Evolutionary conservation across 2,888 invertebrate genomes (phyloP), one percentile per base, ranked within the genome.

Genomic region (Sesia bembeciformis): DNA sequence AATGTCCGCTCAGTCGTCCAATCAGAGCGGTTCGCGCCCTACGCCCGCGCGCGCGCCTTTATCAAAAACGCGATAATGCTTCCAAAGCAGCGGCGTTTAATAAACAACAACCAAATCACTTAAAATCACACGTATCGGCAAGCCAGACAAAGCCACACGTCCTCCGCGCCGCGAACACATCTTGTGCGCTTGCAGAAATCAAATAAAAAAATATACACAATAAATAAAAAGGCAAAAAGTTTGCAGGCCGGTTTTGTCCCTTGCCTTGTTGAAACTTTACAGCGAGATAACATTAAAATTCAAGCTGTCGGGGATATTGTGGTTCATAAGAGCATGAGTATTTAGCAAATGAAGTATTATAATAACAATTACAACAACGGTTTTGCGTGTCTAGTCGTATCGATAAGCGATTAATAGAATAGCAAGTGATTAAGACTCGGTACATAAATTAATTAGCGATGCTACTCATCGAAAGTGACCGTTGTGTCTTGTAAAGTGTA

Each of bases 1-100:
- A 60, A 59, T 65, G 63, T 60, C 58, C 57, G 61, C 57, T 68
- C 66, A 72, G 75, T 72, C 67, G 69, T 66, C 86, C 84, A 87
- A 87, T 87, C 84, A 85, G 72, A 82, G 70, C 67, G 66, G 78
- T 70, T 78, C 78, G 84, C 78, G 84, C 76, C 70, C 72, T 74
- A 71, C 78, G 74, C 65, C 65, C 70, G 82, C 70, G 72, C 78
- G 81, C 81, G 82, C 81, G 81, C 23, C 23, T 81, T 81, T 83
- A 83, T 84, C 77, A 80, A 82, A 76, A 72, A 55, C 55, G 67
- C 74, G 80, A 81, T 77, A 83, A 78, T 72, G 71, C 65, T 63
- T 66, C 61, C 66, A 63, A 62, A 63, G 64, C 68, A 57, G 49
- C 60, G 55, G 61, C 60, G 70, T 67, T 66, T 67, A 65, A 66